phyloP scores from a whole-genome alignment of 2,888 invertebrate genomes.

The Campoplex capitator region DNA sequence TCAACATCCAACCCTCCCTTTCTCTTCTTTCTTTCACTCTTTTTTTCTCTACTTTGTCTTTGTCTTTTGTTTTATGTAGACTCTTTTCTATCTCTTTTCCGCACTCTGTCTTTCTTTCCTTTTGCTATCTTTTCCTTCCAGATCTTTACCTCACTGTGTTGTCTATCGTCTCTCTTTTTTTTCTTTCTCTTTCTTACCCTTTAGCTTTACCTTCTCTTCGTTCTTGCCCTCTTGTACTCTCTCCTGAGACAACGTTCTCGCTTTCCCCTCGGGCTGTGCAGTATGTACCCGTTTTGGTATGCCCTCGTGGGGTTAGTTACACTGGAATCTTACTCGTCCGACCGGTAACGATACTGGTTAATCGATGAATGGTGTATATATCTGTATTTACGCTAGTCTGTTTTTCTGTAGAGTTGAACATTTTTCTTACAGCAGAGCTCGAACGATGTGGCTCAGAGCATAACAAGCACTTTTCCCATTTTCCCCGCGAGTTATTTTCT shows the following conservation, averaged over 20 bases:
- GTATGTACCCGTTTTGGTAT: slow-evolving; percentile 65
- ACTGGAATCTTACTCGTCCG: slow-evolving; percentile 65
- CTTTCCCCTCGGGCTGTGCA: slow-evolving; percentile 20
- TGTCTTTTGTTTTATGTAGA: background rate
- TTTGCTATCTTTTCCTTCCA: background rate
- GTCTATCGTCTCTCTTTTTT: background rate
- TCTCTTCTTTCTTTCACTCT: background rate
- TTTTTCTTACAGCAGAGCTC: background rate
- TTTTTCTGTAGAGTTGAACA: background rate
- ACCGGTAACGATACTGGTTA: slow-evolving; percentile 55
- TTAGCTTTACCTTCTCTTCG: slow-evolving; percentile 4
- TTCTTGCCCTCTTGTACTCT: slow-evolving; percentile 6
- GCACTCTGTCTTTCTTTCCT: background rate
- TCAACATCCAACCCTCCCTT: background rate
- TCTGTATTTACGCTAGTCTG: slow-evolving; percentile 3
- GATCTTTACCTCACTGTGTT: background rate
- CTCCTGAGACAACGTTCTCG: background rate
- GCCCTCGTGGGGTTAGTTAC: slow-evolving; percentile 65
- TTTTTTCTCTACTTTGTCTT: background rate
- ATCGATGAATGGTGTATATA: slow-evolving; percentile 24
- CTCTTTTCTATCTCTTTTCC: background rate
- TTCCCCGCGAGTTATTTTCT: slow-evolving; percentile 26
- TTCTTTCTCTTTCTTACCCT: slow-evolving; percentile 1
- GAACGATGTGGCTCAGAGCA: background rate
- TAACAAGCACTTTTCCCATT: background rate